Evolutionary conservation across 2,113 vertebrate genomes (phyloP), one percentile per base, ranked within the genome.

Genomic region (Dasyurus viverrinus): DNA sequence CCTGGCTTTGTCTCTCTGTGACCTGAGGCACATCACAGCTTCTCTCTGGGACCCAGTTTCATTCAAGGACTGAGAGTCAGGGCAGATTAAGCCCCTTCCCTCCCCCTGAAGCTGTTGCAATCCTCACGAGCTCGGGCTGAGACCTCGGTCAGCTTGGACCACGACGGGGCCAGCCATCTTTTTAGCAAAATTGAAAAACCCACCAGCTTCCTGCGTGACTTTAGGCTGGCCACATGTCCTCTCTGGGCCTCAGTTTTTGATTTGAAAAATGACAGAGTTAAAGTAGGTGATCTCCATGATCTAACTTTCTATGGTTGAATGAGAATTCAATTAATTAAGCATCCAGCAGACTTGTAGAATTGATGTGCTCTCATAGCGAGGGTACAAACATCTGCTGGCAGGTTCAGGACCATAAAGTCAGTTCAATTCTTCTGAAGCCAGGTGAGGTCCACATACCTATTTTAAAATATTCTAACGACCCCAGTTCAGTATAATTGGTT

Each of bases 181-280:
- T 76, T 42, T 19, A 42, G 68, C 16, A 76, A 76, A 76, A 42
- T 76, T 12, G 0, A 48, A 76, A 76, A 84, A 8, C 16, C 68
- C n/a, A 8, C 42, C 16, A 84, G 68, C n/a, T 84, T 84, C n/a
- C 68, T 84, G n/a, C 11, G 54, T 9, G 89, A 53, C 76, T 36
- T 0, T 14, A 22, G 42, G 46, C 1, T 7, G 30, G 7, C 4
- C 22, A 1, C 0, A 25, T 30, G 27, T 50, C 26, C 22, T 47
- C 55, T 23, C 8, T 8, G 50, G 26, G 47, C 68, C 2, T 42
- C 19, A 42, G n/a, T 23, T 42, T 84, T 84, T 19, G n/a, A 84
- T 84, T 23, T 42, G 19, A 84, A 23, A 84, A 42, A 68, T 68
- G 60, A 68, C 0, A 0, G 24, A 16, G 10, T 42, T 47, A 23